These are phyloP conservation scores for Rhinoderma darwinii DNA, from an alignment of 2,113 vertebrate genomes.

Conservation along the genomic window DNA sequence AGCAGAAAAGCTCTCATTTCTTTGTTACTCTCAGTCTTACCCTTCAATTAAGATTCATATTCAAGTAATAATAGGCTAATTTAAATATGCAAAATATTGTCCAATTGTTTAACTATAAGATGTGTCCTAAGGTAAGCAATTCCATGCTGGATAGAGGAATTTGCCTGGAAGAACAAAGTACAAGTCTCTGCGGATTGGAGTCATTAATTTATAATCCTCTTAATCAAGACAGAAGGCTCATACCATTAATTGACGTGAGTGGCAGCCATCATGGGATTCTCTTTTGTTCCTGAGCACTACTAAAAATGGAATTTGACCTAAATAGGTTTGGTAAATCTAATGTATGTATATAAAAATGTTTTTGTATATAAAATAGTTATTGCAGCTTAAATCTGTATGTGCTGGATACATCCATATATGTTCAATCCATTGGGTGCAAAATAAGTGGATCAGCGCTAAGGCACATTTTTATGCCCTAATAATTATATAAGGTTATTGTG, in stretches of 20 bases:
- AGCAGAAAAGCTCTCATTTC: background rate
- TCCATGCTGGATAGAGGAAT: background rate
- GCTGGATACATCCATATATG: background rate
- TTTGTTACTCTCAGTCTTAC: background rate
- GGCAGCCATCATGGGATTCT: constrained; percentile 11
- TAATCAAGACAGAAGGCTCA: constrained; percentile 30
- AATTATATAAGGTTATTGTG: no score
- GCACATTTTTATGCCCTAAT: no score
- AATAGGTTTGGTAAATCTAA: background rate
- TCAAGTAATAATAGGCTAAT: constrained; percentile 29
- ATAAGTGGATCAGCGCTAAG: no score
- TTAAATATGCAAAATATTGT: constrained; percentile 41
- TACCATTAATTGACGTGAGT: constrained; percentile 17
- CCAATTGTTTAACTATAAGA: constrained; percentile 37
- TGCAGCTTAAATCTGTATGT: background rate
- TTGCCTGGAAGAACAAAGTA: constrained; percentile 13
- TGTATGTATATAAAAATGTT: background rate
- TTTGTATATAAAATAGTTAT: no score
- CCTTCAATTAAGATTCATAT: constrained; percentile 27
- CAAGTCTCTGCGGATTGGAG: background rate
- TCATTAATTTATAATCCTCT: constrained; percentile 30
- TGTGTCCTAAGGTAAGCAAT: constrained; percentile 6
- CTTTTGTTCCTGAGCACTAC: background rate
- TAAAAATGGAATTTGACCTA: background rate
- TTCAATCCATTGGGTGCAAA: no score